Base-by-base conservation (phyloP, 53 echinoderm and acorn worm genomes). In the Patiria pectinifera region DNA sequence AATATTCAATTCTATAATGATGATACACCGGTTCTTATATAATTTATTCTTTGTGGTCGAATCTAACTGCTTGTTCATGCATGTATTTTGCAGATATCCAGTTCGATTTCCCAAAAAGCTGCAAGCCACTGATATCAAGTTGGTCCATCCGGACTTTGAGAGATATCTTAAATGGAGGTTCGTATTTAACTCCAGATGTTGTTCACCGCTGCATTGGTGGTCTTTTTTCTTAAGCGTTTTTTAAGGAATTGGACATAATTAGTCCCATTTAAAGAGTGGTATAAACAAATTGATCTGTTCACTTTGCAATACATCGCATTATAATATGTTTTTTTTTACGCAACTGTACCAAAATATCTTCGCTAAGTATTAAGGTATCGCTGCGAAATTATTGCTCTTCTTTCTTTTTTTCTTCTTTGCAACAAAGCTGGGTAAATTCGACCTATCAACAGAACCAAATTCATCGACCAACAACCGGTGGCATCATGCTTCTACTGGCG, bases 111-210 rank as follows among this genome's bases (percentile, higher is more conserved):
- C 94, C 14, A 94, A 90, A 74, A 81, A 78, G 0, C 60, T 97
- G 21, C 94, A 92, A 16, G 95, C 95, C 4, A 91, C 93, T 6
- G 95, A 94, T 75, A 76, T 97, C 48, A 97, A 97, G 86, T 60
- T 97, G 48, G 63, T 97, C 10, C 97, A 97, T 96, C 97, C 97
- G 77, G 97, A 97, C 87, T 97, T 97, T 89, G 92, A 95, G 44
- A 87, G 97, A 86, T 97, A 97, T 83, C 62, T 97, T 1, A 97
- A 96, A 78, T 97, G 95, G 95, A 97, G 96, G 97, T 97, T 58
- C 6, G 91, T 71, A 22, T 69, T 53, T 2, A 63, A 43, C 26
- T 11, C 14, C 61, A 83, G 19, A 66, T 3, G 14, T 66, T 66
- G 19, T 66, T 35, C 35, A 35, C 35, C 3, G 19, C 3, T 66